A percentile compares a stretch with the other conserved stretches of the same genome.
phyloP scores from a whole-genome alignment of 2,888 invertebrate genomes.

The Drosophila lacicola region DNA sequence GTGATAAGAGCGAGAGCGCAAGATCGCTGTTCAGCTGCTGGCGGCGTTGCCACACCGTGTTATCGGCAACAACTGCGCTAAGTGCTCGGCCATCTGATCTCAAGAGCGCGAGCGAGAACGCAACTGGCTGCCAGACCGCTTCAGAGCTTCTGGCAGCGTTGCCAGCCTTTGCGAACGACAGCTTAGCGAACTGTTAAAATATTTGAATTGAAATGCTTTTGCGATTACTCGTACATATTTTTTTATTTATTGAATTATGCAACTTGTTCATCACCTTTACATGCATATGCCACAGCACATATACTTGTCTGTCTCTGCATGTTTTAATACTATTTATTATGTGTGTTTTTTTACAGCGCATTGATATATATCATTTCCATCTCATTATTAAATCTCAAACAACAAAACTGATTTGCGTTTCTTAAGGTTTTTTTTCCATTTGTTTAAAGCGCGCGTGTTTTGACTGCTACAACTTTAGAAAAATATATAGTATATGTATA shows the following conservation, averaged over 20 bases:
- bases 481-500: conserved; percentile 70
- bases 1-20: conserved; percentile 38
- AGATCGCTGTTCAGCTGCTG: conserved; percentile 23
- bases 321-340: conserved; percentile 71
- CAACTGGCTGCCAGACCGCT: not conserved
- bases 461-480: conserved; percentile 67
- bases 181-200: not conserved
- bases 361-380: conserved; percentile 65
- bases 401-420: conserved; percentile 50
- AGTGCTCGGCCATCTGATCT: not conserved
- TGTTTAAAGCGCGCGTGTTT: conserved; percentile 56
- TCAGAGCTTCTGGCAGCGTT: conserved; percentile 2
- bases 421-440: conserved; percentile 13
- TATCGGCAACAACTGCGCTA: not conserved
- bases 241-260: conserved; percentile 72
- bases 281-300: conserved; percentile 51
- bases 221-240: conserved; percentile 57
- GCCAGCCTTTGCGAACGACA: not conserved
- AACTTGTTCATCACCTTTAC: conserved; percentile 71
- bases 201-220: not conserved
- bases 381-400: conserved; percentile 48
- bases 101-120: not conserved
- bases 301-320: conserved; percentile 35
- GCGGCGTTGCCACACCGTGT: conserved; percentile 9
- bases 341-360: conserved; percentile 78